A percentile compares a stretch with the other conserved stretches of the same genome.
Evolutionary conservation across 2,797 vertebrate species (phyloP).

Genomic region (Nothura maculosa): DNA sequence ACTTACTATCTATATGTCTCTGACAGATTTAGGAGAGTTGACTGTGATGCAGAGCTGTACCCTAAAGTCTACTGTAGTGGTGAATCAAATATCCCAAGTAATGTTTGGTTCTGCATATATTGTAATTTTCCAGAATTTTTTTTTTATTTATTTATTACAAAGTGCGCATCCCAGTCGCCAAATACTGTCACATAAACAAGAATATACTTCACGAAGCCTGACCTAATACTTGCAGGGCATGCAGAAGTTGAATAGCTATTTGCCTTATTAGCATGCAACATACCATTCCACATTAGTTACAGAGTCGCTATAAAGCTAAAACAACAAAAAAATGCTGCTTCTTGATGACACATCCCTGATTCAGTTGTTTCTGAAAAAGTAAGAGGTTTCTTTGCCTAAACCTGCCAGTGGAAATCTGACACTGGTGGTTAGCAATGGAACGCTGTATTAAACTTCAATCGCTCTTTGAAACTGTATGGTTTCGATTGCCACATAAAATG

Average conservation of each 20-base stretch:
- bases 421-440: constrained; percentile 72
- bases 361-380: constrained; percentile 65
- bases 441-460: constrained; percentile 78
- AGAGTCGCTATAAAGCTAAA: constrained; percentile 22
- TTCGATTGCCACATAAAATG: constrained; percentile 81
- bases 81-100: accelerated
- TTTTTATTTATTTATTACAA: neutral
- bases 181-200: neutral
- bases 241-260: neutral
- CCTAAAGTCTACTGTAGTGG: neutral
- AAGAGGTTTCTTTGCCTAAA: constrained; percentile 76
- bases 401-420: constrained; percentile 78
- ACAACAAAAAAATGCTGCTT: constrained; percentile 46
- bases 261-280: neutral
- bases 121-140: neutral
- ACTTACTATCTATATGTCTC: neutral
- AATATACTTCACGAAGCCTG: neutral
- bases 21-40: neutral
- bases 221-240: neutral
- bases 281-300: neutral
- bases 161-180: neutral
- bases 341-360: constrained; percentile 71
- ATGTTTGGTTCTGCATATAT: neutral
- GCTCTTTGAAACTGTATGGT: constrained; percentile 78
- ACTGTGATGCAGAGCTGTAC: neutral